phyloP scores from a whole-genome alignment of 2,113 vertebrate genomes.

The Picathartes gymnocephalus region DNA sequence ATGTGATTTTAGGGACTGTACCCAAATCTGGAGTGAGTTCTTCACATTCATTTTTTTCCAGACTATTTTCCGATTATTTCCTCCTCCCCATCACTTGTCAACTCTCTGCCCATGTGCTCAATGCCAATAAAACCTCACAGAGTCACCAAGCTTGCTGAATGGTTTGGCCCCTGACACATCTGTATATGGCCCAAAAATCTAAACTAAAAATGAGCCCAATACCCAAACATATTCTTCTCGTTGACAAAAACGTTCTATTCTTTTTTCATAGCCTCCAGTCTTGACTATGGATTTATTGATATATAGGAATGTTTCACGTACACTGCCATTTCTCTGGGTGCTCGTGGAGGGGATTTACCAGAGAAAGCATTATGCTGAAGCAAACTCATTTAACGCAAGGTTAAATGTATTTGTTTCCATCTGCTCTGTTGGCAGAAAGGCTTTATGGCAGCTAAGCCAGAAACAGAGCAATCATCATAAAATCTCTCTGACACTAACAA shows the following conservation, averaged over 20 bases:
- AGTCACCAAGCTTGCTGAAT: neutral
- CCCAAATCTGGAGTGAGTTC: neutral
- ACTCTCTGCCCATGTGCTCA: neutral
- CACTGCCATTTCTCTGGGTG: neutral
- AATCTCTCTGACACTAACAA: neutral
- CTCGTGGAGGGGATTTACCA: neutral
- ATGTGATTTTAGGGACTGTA: neutral
- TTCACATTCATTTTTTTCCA: neutral
- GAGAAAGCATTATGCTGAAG: neutral
- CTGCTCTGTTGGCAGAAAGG: neutral
- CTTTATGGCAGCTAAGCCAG: neutral
- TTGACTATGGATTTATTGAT: neutral
- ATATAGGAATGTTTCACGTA: neutral
- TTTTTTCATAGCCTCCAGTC: neutral
- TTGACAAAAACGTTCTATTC: neutral
- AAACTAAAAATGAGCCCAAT: neutral
- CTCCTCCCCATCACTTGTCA: neutral
- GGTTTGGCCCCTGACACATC: neutral
- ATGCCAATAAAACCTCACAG: neutral
- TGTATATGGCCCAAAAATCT: neutral
- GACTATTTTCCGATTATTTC: neutral
- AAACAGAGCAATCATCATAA: neutral
- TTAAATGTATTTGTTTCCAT: neutral
- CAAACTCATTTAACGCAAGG: neutral
- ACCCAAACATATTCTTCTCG: neutral